Percentiles rank a stretch among this genome's conserved stretches.
Conservation (phyloP, 2,888 invertebrate species). For the Acanthosoma haemorrhoidale region DNA sequence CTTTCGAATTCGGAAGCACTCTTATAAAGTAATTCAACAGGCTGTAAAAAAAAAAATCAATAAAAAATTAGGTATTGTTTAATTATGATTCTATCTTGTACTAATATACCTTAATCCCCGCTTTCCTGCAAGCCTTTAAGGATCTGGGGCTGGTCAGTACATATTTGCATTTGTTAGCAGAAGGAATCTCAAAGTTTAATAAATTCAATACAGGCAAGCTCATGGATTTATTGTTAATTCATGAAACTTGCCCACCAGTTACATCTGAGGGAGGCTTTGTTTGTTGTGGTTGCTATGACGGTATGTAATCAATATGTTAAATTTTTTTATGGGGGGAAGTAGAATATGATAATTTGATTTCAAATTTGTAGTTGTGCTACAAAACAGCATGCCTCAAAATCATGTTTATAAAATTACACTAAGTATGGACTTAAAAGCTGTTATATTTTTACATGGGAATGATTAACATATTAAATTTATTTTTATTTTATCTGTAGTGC, state of each 20-base stretch:
- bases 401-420: too few species aligned
- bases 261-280: neutral
- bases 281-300: neutral
- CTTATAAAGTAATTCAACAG: conserved; percentile 46
- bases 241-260: neutral
- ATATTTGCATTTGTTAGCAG: conserved; percentile 49
- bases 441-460: too few species aligned
- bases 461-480: too few species aligned
- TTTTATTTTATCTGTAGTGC: too few species aligned
- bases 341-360: neutral
- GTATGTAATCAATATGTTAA: neutral
- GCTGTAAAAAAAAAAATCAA: conserved; percentile 42
- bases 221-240: conserved; percentile 28
- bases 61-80: neutral
- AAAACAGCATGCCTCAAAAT: too few species aligned
- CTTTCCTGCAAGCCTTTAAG: conserved; percentile 50
- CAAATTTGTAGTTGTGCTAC: too few species aligned
- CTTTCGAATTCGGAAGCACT: conserved; percentile 45
- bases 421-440: too few species aligned
- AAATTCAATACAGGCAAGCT: conserved; percentile 45
- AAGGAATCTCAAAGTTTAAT: conserved; percentile 50
- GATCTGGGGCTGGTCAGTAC: conserved; percentile 53
- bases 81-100: neutral
- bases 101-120: conserved; percentile 49
- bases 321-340: neutral